Conservation (phyloP, 2,113 vertebrate genomes). For the Engystomops pustulosus region DNA sequence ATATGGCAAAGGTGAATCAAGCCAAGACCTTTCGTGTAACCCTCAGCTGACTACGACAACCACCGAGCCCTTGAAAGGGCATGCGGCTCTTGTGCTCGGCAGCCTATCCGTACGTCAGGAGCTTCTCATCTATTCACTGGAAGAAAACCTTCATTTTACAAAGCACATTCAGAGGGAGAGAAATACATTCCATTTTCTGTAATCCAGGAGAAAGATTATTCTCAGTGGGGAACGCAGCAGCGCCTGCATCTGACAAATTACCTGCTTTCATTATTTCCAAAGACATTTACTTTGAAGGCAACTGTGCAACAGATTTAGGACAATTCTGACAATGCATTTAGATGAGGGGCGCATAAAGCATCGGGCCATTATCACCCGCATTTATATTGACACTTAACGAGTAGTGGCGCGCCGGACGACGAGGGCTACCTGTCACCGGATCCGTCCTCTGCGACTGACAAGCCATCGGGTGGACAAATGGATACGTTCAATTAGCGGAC, state of each 20-base stretch:
- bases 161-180: conserved; percentile 46
- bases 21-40: not conserved
- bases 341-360: conserved; percentile 60
- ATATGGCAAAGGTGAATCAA: conserved; percentile 48
- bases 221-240: conserved; percentile 52
- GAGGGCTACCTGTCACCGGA: conserved; percentile 64
- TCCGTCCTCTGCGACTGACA: conserved; percentile 37
- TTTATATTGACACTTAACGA: conserved; percentile 61
- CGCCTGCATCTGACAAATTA: conserved; percentile 51
- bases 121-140: conserved; percentile 62
- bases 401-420: conserved; percentile 60
- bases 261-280: conserved; percentile 61
- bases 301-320: conserved; percentile 60
- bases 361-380: conserved; percentile 60
- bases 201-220: conserved; percentile 54
- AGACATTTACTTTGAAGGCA: conserved; percentile 63
- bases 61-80: conserved; percentile 57
- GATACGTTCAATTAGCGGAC: conserved; percentile 63
- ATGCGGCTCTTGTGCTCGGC: conserved; percentile 11
- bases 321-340: conserved; percentile 63
- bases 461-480: conserved; percentile 55
- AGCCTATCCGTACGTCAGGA: conserved; percentile 58
- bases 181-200: conserved; percentile 50
- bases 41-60: not conserved
- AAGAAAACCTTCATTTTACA: conserved; percentile 57